A percentile compares a stretch with the other conserved stretches of the same genome.
phyloP scores from a whole-genome alignment of 2,888 invertebrate species.

The Andrena minutula region DNA sequence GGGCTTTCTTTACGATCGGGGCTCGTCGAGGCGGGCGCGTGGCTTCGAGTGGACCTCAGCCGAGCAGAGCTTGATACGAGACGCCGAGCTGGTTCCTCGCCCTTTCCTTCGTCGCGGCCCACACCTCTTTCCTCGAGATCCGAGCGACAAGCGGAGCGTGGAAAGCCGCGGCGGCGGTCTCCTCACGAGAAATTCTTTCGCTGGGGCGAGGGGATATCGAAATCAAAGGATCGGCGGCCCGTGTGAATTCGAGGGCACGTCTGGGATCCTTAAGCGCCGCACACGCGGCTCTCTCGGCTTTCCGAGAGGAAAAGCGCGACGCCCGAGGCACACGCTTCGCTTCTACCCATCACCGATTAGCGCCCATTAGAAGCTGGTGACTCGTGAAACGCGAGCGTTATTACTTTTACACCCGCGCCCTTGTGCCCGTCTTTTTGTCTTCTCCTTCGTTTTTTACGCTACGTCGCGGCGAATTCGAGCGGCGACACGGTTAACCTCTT shows the following conservation, averaged over 20 bases:
- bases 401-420: constrained; percentile 13
- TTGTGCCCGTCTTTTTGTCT: neutral
- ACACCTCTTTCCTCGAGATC: constrained; percentile 47
- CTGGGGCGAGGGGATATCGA: constrained; percentile 42
- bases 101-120: constrained; percentile 22
- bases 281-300: constrained; percentile 6
- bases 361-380: constrained; percentile 14
- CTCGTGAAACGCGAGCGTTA: constrained; percentile 22
- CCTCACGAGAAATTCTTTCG: constrained; percentile 57
- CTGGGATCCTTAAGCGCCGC: constrained; percentile 30
- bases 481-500: neutral
- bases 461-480: neutral
- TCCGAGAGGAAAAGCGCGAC: constrained; percentile 14
- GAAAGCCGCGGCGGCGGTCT: constrained; percentile 42
- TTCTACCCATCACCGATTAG: constrained; percentile 32
- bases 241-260: constrained; percentile 61
- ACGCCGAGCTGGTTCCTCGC: constrained; percentile 32
- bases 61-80: constrained; percentile 59
- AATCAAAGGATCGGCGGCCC: constrained; percentile 60
- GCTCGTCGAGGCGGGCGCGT: constrained; percentile 43
- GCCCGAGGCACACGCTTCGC: neutral
- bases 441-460: neutral
- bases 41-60: constrained; percentile 62
- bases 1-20: constrained; percentile 49
- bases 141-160: constrained; percentile 54